Evolutionary conservation across 2,113 vertebrate genomes (phyloP).

Genomic region (Thamnophis sirtalis): DNA sequence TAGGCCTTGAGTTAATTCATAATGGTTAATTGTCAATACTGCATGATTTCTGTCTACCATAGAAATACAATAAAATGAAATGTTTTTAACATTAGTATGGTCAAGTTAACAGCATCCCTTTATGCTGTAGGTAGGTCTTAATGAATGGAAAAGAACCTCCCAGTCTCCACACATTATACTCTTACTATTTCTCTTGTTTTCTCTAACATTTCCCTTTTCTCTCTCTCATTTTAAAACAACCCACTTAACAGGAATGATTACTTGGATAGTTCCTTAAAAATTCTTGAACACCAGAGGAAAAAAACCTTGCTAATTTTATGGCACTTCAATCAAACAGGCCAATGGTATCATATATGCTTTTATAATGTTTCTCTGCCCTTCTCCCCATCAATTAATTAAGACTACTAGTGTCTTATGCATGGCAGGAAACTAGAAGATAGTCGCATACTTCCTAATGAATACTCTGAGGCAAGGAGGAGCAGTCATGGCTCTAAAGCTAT

Average conservation of each 20-base stretch:
- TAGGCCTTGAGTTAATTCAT: slow-evolving; percentile 66
- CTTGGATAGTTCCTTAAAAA: slow-evolving; percentile 63
- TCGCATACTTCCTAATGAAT: slow-evolving; percentile 53
- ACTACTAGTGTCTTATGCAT: slow-evolving; percentile 43
- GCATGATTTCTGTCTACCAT: slow-evolving; percentile 66
- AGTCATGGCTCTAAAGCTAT: slow-evolving; percentile 54
- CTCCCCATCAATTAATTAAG: slow-evolving; percentile 27
- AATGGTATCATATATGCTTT: slow-evolving; percentile 40
- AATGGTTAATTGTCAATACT: slow-evolving; percentile 50
- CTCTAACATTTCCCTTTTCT: slow-evolving; percentile 66
- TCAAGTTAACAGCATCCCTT: slow-evolving; percentile 67
- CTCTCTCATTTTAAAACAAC: slow-evolving; percentile 62
- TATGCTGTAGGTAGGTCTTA: slow-evolving; percentile 63
- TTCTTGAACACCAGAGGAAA: slow-evolving; percentile 46
- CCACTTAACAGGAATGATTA: slow-evolving; percentile 56
- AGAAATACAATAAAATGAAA: slow-evolving; percentile 68
- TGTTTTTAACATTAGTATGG: slow-evolving; percentile 65
- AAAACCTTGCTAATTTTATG: slow-evolving; percentile 55
- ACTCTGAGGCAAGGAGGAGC: slow-evolving; percentile 44
- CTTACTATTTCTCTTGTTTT: slow-evolving; percentile 56
- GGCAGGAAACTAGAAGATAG: slow-evolving; percentile 49
- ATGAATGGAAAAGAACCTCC: slow-evolving; percentile 43
- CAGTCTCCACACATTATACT: slow-evolving; percentile 3
- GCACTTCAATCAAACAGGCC: slow-evolving; percentile 58
- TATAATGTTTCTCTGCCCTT: background rate